phyloP scores from a whole-genome alignment of 2,888 invertebrate genomes.

The Sphaerophoria rueppellii region DNA sequence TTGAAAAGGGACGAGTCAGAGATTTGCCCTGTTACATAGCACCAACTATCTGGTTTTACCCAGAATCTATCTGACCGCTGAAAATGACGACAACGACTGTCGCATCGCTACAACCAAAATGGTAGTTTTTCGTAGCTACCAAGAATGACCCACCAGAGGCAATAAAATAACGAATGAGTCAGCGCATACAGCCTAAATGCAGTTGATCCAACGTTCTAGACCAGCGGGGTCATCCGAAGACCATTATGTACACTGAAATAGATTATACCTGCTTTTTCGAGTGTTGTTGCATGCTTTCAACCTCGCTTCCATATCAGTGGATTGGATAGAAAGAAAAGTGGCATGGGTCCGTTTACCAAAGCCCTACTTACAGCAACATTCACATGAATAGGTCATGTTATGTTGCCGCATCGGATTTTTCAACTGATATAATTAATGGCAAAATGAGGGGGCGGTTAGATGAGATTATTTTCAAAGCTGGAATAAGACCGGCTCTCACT shows the following conservation, averaged over 20 bases:
- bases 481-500: conserved; percentile 56
- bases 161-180: conserved; percentile 68
- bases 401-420: conserved; percentile 65
- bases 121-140: background rate
- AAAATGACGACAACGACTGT: background rate
- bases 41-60: background rate
- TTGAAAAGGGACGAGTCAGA: conserved; percentile 38
- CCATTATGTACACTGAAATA: conserved; percentile 62
- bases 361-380: background rate
- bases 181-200: conserved; percentile 42
- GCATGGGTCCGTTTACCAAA: background rate
- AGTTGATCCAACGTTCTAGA: conserved; percentile 32
- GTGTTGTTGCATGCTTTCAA: conserved; percentile 15
- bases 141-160: conserved; percentile 62
- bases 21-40: conserved; percentile 47
- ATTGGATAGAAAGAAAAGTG: background rate
- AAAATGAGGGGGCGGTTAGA: background rate
- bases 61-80: conserved; percentile 19
- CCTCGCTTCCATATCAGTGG: conserved; percentile 1
- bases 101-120: background rate
- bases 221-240: conserved; percentile 29
- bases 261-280: conserved; percentile 63
- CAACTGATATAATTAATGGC: conserved; percentile 59
- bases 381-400: conserved; percentile 57
- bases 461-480: conserved; percentile 43